Base-by-base conservation (phyloP, 2,888 invertebrate genomes). In the Poecilobothrus nobilitatus region DNA sequence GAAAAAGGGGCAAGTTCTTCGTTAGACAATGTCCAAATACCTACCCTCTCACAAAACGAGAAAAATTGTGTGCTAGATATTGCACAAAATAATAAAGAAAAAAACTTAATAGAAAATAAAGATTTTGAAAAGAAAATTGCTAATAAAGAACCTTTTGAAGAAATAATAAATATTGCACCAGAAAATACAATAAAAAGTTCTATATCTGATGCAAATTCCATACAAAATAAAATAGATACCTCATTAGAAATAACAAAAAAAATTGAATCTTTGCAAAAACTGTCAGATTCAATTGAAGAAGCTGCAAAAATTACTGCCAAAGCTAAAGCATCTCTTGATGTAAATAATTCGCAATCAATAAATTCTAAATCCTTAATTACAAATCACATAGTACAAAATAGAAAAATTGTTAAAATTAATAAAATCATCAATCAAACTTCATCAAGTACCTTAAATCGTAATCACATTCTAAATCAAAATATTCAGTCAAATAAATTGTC, bases 351-450 rank as follows among this genome's bases (percentile, higher is more conserved):
- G 18, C 15, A 53, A n/a, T n/a, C 53, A 53, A n/a, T 53, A 53
- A 53, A 9, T 53, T 18, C 37, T 7, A 22, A 27, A 9, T 22
- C 63, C 4, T 12, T 15, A 27, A 22, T 27, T 33, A 62, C 61
- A 62, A 62, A 18, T 34, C 18, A 37, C 6, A 18, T 33, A 65
- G n/a, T 34, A 33, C 68, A 37, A 61, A 73, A 74, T 1, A 76
- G 76, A 0, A 80, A 79, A 73, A 79, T 80, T 61, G 75, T 81
- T 0, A 81, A 80, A 68, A 79, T 79, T 8, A 81, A 81, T 69
- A 81, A 81, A 73, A 75, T 80, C 0, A 80, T 81, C 20, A 80
- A 80, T 67, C 75, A 74, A 6, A 61, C 62, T 67, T 75, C 74
- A 71, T 66, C 74, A 1, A 74, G 74, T 4, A 27, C 27, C 27